These are phyloP conservation scores for Malurus cyaneus DNA, from an alignment of 2,113 vertebrate species.

Conservation along the genomic window DNA sequence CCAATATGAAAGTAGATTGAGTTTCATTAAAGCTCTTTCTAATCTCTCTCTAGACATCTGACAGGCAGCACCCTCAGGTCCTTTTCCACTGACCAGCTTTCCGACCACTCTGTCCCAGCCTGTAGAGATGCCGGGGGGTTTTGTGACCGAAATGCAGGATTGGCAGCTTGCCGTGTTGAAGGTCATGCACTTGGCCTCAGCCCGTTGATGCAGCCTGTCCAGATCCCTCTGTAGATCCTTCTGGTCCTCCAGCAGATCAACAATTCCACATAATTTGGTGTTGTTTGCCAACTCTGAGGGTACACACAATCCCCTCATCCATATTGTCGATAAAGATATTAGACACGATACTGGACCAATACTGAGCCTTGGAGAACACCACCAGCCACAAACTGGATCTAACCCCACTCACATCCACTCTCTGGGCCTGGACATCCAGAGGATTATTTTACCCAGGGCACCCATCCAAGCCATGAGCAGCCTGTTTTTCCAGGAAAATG, in stretches of 20 bases:
- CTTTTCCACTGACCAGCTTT: rapidly evolving
- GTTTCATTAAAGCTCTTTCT: conserved; percentile 31
- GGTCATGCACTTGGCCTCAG: neutral
- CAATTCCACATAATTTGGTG: neutral
- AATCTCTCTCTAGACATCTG: rapidly evolving
- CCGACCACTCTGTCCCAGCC: neutral
- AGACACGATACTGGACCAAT: neutral
- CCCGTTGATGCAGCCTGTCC: neutral
- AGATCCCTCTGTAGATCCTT: neutral
- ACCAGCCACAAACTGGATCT: neutral
- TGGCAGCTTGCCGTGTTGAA: neutral
- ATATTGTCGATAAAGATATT: neutral
- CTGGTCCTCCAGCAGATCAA: neutral
- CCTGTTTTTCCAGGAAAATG: neutral
- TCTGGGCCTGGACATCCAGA: neutral
- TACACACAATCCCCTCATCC: neutral
- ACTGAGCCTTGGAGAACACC: neutral
- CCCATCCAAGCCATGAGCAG: rapidly evolving
- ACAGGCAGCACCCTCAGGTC: neutral
- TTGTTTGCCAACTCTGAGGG: neutral
- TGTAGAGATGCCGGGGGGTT: neutral
- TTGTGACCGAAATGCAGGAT: neutral
- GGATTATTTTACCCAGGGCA: neutral
- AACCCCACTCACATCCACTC: no score
- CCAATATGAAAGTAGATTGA: neutral